Conservation (phyloP, 2,888 invertebrate species). For the Drosophila aldrichi region DNA sequence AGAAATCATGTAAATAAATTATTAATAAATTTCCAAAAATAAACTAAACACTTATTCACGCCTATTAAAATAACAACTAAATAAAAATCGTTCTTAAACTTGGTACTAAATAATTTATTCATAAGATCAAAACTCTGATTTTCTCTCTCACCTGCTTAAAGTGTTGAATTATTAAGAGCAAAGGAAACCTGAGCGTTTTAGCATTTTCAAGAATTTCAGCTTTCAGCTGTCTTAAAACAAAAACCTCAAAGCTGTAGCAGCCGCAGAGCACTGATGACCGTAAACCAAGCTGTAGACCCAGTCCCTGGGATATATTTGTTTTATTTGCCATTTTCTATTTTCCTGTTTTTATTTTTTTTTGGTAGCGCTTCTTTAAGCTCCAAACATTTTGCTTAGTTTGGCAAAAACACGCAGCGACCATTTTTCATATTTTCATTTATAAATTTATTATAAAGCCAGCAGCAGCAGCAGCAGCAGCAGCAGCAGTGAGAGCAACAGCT, state of each 20-base stretch:
- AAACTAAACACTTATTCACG: too few relatives aligned
- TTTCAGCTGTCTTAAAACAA: background rate
- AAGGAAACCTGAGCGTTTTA: background rate
- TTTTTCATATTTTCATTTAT: slow-evolving; percentile 82
- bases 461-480: slow-evolving; percentile 41
- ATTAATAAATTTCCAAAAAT: background rate
- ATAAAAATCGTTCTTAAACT: background rate
- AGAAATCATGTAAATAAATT: background rate
- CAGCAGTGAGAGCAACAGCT: slow-evolving; percentile 29
- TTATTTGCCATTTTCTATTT: slow-evolving; percentile 6
- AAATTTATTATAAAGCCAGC: slow-evolving; percentile 80
- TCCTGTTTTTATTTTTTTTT: background rate
- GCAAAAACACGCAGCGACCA: slow-evolving; percentile 80
- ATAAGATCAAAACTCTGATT: background rate
- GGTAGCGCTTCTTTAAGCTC: slow-evolving; percentile 41
- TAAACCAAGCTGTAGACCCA: slow-evolving; percentile 11
- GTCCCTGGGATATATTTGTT: slow-evolving; percentile 19
- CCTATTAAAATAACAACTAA: too few relatives aligned
- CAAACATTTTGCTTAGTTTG: slow-evolving; percentile 70
- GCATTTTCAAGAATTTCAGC: background rate
- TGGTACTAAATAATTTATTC: background rate
- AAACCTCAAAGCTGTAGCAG: slow-evolving; percentile 4
- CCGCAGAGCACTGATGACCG: slow-evolving; percentile 58
- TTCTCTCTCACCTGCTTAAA: background rate
- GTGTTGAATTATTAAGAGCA: background rate